Percentiles rank a stretch among this genome's conserved stretches.
Evolutionary conservation across 2,113 vertebrate species (phyloP).

Genomic region (Marmota monax): DNA sequence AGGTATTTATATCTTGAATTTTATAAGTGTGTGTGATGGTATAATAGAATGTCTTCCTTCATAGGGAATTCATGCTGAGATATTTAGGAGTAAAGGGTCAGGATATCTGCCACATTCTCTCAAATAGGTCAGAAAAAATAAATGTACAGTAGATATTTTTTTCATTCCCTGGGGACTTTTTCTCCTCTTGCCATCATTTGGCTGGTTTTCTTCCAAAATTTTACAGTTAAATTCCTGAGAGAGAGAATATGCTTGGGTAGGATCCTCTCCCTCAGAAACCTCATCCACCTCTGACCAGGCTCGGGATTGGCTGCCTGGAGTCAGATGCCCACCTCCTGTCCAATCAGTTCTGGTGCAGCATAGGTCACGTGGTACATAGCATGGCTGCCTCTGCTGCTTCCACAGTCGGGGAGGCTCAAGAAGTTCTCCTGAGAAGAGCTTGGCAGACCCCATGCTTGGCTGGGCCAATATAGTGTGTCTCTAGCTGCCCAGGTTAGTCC

Average conservation of each 20-base stretch:
- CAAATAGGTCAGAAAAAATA: not conserved
- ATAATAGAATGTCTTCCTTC: not conserved
- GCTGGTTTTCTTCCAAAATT: not conserved
- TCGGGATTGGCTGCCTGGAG: not conserved
- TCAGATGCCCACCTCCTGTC: constrained; percentile 3
- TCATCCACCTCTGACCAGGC: not conserved
- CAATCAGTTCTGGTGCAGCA: not conserved
- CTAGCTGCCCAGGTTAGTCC: not conserved
- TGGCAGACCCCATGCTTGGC: not conserved
- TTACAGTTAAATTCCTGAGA: constrained; percentile 16
- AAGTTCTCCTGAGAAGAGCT: not conserved
- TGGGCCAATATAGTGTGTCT: not conserved
- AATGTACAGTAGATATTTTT: not conserved
- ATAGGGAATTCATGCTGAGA: not conserved
- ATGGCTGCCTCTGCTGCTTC: not conserved
- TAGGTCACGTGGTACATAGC: not conserved
- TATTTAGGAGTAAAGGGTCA: not conserved
- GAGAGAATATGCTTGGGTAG: not conserved
- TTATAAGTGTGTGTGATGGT: not conserved
- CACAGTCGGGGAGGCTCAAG: not conserved
- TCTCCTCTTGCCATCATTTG: not conserved
- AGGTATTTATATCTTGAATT: not conserved
- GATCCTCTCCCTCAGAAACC: not conserved
- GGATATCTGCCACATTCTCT: not conserved
- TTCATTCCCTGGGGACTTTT: not conserved